Conservation (phyloP, 2,113 vertebrate species). For the Charina bottae region DNA sequence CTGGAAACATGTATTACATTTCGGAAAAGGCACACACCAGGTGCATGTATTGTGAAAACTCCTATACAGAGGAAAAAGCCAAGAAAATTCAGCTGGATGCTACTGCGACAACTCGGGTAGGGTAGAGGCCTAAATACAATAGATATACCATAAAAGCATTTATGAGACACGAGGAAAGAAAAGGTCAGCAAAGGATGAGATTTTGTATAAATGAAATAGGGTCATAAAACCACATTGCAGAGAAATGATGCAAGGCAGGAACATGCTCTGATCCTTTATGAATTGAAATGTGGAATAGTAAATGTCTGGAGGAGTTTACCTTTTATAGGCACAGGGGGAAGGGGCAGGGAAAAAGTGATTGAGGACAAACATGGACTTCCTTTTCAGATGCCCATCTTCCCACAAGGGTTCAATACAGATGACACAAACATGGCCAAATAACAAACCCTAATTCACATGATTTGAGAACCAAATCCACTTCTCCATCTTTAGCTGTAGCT, state of each 20-base stretch:
- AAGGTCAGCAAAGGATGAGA: constrained; percentile 14
- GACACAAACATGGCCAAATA: background rate
- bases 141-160: constrained; percentile 15
- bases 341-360: background rate
- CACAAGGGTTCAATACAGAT: background rate
- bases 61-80: background rate
- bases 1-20: background rate
- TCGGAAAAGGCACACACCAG: background rate
- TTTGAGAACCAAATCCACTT: background rate
- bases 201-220: constrained; percentile 6
- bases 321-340: background rate
- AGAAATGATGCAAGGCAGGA: background rate
- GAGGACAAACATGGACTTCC: background rate
- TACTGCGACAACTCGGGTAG: background rate
- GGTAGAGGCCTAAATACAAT: background rate
- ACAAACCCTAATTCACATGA: background rate
- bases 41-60: background rate
- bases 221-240: constrained; percentile 10
- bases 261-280: background rate
- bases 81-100: background rate
- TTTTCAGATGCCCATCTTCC: background rate
- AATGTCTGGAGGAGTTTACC: background rate
- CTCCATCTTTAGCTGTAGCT: background rate
- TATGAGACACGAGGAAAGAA: background rate
- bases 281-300: background rate